Percentiles rank a stretch among this genome's conserved stretches.
Conservation (phyloP, 1,140 invertebrate species). For the Harlomillsia oculata region DNA sequence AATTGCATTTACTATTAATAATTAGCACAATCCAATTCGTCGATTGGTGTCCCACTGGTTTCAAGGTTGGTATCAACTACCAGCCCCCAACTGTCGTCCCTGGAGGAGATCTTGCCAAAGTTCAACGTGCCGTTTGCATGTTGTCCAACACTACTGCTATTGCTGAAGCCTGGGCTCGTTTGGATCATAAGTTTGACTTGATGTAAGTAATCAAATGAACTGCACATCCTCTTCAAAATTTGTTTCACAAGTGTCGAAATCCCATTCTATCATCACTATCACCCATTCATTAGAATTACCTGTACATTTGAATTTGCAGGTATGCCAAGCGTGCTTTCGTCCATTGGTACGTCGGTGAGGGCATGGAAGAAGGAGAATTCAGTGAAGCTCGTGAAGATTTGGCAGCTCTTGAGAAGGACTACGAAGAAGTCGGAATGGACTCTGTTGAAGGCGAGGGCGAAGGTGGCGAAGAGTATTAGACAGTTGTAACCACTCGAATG, state of each 20-base stretch:
- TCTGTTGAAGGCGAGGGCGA: conserved; percentile 49
- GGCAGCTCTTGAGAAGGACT: conserved; percentile 55
- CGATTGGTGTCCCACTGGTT: conserved; percentile 68
- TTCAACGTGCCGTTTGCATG: conserved; percentile 60
- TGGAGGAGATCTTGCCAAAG: conserved; percentile 58
- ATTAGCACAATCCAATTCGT: conserved; percentile 62
- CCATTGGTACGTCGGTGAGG: conserved; percentile 48
- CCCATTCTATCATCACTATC: neutral
- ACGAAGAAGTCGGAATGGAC: conserved; percentile 57
- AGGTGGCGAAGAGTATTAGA: conserved; percentile 42
- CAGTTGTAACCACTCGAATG: no score
- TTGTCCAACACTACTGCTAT: conserved; percentile 69
- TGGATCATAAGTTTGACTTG: conserved; percentile 51
- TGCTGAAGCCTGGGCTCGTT: conserved; percentile 49
- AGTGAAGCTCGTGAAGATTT: conserved; percentile 56
- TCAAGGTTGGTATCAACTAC: conserved; percentile 60
- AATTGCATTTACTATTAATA: conserved; percentile 65
- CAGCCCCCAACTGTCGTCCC: conserved; percentile 63
- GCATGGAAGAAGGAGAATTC: conserved; percentile 65
- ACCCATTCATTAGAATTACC: neutral
- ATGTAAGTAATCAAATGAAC: conserved; percentile 41
- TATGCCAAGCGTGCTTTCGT: conserved; percentile 28
- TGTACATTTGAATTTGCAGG: neutral
- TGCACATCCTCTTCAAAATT: no score
- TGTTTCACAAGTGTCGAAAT: no score